Conservation (phyloP, 2,888 invertebrate genomes). For the Calameuta filiformis region DNA sequence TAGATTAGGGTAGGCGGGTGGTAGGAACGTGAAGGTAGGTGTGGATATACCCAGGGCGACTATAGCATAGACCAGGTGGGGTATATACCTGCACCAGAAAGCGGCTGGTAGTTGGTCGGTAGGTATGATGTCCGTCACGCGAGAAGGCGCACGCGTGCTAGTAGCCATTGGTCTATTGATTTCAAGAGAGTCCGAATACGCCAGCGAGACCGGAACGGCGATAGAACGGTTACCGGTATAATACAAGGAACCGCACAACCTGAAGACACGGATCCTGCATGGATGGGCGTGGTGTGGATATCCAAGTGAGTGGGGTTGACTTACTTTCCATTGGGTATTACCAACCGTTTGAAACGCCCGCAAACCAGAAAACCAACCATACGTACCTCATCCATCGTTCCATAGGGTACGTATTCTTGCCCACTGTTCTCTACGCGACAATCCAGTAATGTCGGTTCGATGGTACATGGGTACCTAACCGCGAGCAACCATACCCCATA, state of each 20-base stretch:
- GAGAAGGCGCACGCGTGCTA: conserved; percentile 54
- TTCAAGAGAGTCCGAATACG: conserved; percentile 21
- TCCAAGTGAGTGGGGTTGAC: background rate
- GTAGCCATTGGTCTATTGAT: conserved; percentile 63
- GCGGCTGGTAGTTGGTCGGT: conserved; percentile 20
- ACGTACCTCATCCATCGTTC: background rate
- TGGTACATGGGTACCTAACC: background rate
- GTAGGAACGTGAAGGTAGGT: conserved; percentile 8
- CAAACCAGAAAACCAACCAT: background rate
- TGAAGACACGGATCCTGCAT: background rate
- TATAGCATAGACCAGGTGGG: background rate
- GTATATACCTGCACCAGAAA: background rate
- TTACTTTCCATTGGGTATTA: background rate
- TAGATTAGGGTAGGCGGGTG: conserved; percentile 17
- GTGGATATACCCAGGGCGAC: background rate
- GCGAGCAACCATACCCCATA: background rate
- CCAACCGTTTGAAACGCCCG: background rate
- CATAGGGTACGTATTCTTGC: background rate
- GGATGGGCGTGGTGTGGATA: background rate
- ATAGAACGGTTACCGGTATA: background rate
- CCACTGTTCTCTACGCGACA: background rate
- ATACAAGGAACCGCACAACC: background rate
- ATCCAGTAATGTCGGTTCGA: background rate
- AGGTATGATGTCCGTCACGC: conserved; percentile 49
- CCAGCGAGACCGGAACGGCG: background rate